Evolutionary conservation across 1,140 invertebrate species (phyloP).

Genomic region (Pemphigus obesinymphae): DNA sequence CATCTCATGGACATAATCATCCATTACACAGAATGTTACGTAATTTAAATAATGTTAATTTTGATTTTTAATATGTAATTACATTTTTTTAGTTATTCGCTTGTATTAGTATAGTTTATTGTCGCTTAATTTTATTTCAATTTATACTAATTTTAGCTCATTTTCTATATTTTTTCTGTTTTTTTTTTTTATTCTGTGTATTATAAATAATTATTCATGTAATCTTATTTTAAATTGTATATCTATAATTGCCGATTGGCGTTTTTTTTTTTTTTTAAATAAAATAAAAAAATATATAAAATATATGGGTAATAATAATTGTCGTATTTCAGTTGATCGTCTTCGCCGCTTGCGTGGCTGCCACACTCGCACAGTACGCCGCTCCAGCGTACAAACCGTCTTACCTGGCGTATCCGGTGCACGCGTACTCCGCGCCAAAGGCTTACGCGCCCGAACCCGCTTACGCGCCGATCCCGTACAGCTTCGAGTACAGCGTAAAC

Average conservation of each 20-base stretch:
- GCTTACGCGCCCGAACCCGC: background rate
- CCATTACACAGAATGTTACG: no score
- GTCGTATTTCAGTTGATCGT: background rate
- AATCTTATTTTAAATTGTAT: no score
- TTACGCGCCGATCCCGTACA: slow-evolving; percentile 57
- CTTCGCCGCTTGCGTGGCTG: background rate
- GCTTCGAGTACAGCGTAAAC: slow-evolving; percentile 55
- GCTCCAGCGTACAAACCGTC: slow-evolving; percentile 36
- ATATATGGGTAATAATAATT: background rate
- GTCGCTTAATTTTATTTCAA: background rate
- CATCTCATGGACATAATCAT: no score
- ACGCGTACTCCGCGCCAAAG: background rate
- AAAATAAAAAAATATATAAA: no score
- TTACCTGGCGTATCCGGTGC: background rate
- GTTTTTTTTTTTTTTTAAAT: background rate
- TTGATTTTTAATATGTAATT: no score
- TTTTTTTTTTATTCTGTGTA: no score
- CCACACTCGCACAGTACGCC: slow-evolving; percentile 43
- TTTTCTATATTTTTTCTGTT: no score
- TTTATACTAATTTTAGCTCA: no score
- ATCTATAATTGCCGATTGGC: no score
- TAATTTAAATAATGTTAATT: no score
- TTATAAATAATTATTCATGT: no score
- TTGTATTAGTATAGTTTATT: background rate
- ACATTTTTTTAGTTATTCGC: no score